These are phyloP conservation scores for Xenus cinereus DNA, from an alignment of 2,113 vertebrate genomes.

Conservation along the genomic window DNA sequence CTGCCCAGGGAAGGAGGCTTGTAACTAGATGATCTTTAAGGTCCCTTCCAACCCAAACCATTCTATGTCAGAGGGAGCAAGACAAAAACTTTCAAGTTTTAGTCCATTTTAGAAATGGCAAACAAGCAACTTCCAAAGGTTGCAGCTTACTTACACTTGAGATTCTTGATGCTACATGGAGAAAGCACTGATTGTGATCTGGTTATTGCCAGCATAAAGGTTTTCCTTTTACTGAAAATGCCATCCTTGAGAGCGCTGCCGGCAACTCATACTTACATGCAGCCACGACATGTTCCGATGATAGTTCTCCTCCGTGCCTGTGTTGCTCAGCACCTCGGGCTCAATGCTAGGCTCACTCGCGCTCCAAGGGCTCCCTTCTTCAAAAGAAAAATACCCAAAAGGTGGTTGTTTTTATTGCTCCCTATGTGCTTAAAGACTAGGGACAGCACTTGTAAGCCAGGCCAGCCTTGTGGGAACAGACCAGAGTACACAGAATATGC, in stretches of 20 bases:
- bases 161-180: neutral
- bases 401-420: conserved; percentile 50
- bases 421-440: conserved; percentile 67
- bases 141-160: neutral
- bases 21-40: neutral
- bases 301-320: conserved; percentile 91
- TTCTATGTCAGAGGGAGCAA: neutral
- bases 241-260: neutral
- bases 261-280: conserved; percentile 80
- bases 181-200: neutral
- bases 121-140: neutral
- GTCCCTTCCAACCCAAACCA: neutral
- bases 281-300: conserved; percentile 98
- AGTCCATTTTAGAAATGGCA: neutral
- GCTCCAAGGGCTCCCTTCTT: conserved; percentile 96
- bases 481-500: conserved; percentile 28
- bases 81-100: neutral
- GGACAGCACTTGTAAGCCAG: conserved; percentile 69
- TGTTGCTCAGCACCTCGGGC: conserved; percentile 88
- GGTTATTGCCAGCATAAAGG: neutral
- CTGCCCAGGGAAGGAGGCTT: neutral
- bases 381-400: conserved; percentile 79
- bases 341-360: conserved; percentile 98
- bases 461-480: conserved; percentile 64
- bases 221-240: neutral